Evolutionary conservation across 23 tunicate genomes (phyloP), one percentile per base, ranked within the genome.

Genomic region (Trididemnum nubilum): DNA sequence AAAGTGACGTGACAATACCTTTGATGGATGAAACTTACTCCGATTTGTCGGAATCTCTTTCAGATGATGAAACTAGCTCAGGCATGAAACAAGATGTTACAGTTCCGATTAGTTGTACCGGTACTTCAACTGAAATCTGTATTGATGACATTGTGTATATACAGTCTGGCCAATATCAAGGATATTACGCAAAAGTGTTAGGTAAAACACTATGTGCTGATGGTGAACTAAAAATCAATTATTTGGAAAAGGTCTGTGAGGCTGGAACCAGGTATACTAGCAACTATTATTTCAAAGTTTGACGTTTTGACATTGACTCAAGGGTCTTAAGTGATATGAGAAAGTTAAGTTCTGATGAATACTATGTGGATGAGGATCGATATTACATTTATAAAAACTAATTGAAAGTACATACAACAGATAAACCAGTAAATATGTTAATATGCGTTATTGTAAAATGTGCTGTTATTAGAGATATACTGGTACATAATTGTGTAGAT

Each of bases 21-120:
- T 61, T 12, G 26, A 61, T 61, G 67, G 67, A 61, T 61, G 67
- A 61, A 61, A 21, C 67, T 61, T 23, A 61, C n/a, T 61, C 29
- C 15, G 15, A 24, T 61, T 3, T 61, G 67, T 61, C 28, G 26
- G 29, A 21, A 61, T 5, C n/a, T 3, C 67, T 15, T 61, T 21
- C 28, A 4, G 67, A 61, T 24, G 67, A 44, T 44, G 54, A 44
- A 44, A 44, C 54, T 7, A n/a, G n/a, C n/a, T n/a, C n/a, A n/a
- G 54, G 9, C 54, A 44, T 44, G 15, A 9, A 44, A 44, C 54
- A 44, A 15, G 54, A 9, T 12, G 22, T 12, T 21, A n/a, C 29
- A 61, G 4, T n/a, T n/a, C 67, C 29, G 4, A 5, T 26, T 61
- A n/a, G n/a, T n/a, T n/a, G n/a, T n/a, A 24, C 3, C 5, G 67